Evolutionary conservation across 2,797 vertebrate genomes (phyloP).

Genomic region (Falco biarmicus): DNA sequence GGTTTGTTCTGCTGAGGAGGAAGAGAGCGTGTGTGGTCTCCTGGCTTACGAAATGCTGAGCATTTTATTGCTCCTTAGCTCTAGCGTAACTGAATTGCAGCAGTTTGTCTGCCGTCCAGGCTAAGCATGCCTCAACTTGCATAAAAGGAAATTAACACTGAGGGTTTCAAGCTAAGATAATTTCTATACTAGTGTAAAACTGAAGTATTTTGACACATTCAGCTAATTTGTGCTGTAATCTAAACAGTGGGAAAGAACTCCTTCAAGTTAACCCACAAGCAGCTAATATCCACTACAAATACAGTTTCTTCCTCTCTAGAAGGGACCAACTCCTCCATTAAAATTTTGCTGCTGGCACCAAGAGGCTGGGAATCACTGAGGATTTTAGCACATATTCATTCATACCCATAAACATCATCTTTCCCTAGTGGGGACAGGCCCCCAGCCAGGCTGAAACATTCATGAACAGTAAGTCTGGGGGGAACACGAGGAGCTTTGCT

Average conservation of each 20-base stretch:
- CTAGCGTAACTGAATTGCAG: neutral
- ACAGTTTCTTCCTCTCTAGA: neutral
- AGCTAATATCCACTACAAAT: neutral
- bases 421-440: neutral
- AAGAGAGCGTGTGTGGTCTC: slow-evolving; percentile 14
- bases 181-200: neutral
- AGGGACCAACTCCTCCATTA: neutral
- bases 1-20: neutral
- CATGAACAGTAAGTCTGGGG: fast-evolving
- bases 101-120: neutral
- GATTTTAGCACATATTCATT: neutral
- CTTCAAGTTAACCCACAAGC: neutral
- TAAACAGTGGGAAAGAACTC: neutral
- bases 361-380: neutral
- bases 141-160: slow-evolving; percentile 11
- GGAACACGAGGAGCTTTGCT: neutral
- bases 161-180: neutral
- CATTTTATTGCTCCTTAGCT: slow-evolving; percentile 24
- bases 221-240: neutral
- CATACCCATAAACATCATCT: neutral
- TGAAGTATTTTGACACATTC: neutral
- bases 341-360: neutral
- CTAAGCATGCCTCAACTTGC: neutral
- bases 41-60: neutral
- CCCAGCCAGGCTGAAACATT: neutral